phyloP scores from a whole-genome alignment of 35 echinoderm and acorn worm genomes.

The Lytechinus pictus region DNA sequence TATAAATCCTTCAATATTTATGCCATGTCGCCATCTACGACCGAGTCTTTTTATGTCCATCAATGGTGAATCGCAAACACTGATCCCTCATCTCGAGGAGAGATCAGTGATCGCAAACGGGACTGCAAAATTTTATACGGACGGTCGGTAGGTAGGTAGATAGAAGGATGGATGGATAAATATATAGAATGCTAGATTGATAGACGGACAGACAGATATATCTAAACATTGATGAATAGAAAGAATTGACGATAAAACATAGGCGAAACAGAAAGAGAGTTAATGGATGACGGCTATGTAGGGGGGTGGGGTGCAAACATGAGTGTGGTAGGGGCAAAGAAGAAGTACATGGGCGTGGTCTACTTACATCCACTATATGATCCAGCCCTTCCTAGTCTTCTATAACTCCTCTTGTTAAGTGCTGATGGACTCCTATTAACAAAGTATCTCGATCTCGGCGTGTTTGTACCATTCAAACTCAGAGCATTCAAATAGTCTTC shows the following conservation, averaged over 20 bases:
- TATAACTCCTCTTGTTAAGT: constrained; percentile 16
- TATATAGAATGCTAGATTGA: not conserved
- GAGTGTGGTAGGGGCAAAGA: not conserved
- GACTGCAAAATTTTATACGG: too few relatives aligned
- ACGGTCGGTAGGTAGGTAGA: too few relatives aligned
- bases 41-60: too few relatives aligned
- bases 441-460: constrained; percentile 11
- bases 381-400: not conserved
- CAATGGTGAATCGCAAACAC: too few relatives aligned
- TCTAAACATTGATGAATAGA: too few relatives aligned
- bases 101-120: too few relatives aligned
- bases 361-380: not conserved
- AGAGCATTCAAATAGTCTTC: constrained; percentile 20
- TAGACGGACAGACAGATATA: not conserved
- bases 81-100: too few relatives aligned
- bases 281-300: not conserved
- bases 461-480: not conserved
- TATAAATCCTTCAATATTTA: not conserved
- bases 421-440: constrained; percentile 11
- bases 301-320: not conserved
- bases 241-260: too few relatives aligned
- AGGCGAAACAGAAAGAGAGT: too few relatives aligned
- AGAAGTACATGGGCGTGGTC: not conserved
- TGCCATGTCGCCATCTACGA: not conserved
- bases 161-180: too few relatives aligned